Evolutionary conservation across 2,797 vertebrate species (phyloP).

Genomic region (Arctocebus calabarensis): DNA sequence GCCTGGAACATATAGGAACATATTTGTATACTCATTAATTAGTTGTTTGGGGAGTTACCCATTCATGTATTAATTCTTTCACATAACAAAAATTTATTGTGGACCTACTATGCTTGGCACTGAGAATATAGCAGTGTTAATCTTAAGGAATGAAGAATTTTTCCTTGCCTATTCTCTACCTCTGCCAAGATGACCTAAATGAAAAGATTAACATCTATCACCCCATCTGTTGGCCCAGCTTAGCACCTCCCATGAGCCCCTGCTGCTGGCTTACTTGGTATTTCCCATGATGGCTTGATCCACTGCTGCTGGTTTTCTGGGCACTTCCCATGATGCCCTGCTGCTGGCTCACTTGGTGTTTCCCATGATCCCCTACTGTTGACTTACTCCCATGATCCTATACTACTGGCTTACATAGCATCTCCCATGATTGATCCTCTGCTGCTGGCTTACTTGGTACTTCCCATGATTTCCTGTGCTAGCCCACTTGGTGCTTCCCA

Average conservation of each 20-base stretch:
- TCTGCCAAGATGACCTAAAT: neutral
- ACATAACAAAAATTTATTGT: neutral
- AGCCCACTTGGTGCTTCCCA: neutral
- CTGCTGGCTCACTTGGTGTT: neutral
- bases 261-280: neutral
- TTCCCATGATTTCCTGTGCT: neutral
- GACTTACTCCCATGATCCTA: neutral
- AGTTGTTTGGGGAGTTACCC: neutral
- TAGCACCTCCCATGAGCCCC: neutral
- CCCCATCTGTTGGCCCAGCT: neutral
- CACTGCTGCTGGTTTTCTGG: accelerated
- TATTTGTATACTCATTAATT: neutral
- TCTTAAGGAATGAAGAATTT: neutral
- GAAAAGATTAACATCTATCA: neutral
- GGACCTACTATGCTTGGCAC: neutral
- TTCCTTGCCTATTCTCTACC: neutral
- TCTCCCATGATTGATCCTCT: neutral
- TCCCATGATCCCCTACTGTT: neutral
- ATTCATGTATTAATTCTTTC: neutral
- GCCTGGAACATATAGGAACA: neutral
- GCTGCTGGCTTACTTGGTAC: neutral
- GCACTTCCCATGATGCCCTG: neutral
- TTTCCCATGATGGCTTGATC: neutral
- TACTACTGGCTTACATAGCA: neutral
- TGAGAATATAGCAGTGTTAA: neutral